These are phyloP conservation scores for Rhizoglyphus robini DNA, from an alignment of 1,140 invertebrate species.

Conservation along the genomic window DNA sequence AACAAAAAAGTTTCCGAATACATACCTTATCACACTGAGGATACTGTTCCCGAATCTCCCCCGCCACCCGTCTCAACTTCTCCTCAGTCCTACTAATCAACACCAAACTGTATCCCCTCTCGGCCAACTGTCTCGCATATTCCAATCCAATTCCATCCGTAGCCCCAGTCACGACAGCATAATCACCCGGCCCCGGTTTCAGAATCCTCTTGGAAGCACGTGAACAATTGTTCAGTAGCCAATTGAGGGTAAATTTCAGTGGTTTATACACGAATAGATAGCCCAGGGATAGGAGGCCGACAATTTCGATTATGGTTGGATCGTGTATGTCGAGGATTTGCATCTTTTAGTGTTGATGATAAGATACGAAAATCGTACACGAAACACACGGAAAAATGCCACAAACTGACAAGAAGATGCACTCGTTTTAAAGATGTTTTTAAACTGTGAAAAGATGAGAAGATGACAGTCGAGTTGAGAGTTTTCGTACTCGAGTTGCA, in stretches of 20 bases:
- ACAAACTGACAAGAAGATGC: too few species aligned
- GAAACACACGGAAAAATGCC: too few species aligned
- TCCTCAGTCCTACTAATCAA: conserved; percentile 66
- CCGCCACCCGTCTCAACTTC: conserved; percentile 38
- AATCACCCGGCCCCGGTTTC: conserved; percentile 5
- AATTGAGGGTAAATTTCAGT: not conserved
- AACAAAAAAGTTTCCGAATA: too few species aligned
- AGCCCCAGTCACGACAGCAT: conserved; percentile 63
- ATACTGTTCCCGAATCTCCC: too few species aligned
- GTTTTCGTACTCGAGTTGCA: too few species aligned
- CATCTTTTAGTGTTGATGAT: too few species aligned
- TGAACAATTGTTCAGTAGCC: not conserved
- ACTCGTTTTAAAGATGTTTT: too few species aligned
- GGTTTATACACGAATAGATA: not conserved
- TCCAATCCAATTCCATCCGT: conserved; percentile 81
- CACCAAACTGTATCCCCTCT: conserved; percentile 64
- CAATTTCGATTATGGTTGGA: not conserved
- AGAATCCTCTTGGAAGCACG: not conserved
- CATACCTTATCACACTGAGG: too few species aligned
- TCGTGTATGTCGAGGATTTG: too few species aligned
- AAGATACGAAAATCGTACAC: too few species aligned
- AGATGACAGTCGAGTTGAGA: too few species aligned
- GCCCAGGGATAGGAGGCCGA: not conserved
- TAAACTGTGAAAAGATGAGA: too few species aligned
- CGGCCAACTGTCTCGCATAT: conserved; percentile 63